A percentile compares a stretch with the other conserved stretches of the same genome.
Conservation (phyloP, 2,888 invertebrate species). For the Sisyra nigra region DNA sequence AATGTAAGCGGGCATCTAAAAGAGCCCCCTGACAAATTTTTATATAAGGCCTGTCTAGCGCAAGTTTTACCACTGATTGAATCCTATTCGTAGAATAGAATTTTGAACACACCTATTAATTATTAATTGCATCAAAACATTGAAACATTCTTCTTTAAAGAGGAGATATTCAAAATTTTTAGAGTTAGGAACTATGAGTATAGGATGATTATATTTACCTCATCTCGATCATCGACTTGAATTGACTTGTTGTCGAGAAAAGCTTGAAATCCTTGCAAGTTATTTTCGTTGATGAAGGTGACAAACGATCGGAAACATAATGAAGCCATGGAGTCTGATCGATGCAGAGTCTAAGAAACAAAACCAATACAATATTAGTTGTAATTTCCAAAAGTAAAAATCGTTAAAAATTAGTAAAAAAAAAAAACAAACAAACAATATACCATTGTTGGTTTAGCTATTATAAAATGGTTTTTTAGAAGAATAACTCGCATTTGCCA, state of each 20-base stretch:
- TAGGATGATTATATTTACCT: conserved; percentile 35
- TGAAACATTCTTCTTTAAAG: too few species aligned
- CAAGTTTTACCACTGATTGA: too few species aligned
- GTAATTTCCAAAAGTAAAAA: background rate
- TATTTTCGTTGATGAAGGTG: conserved; percentile 66
- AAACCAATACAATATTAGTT: conserved; percentile 7
- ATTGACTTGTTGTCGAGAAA: conserved; percentile 71
- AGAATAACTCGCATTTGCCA: too few species aligned
- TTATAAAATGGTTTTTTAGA: too few species aligned
- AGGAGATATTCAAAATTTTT: background rate
- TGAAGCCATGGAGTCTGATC: conserved; percentile 84
- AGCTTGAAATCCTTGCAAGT: conserved; percentile 59
- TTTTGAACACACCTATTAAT: too few species aligned
- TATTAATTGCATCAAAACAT: too few species aligned
- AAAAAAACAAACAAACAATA: background rate
- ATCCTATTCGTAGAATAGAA: too few species aligned
- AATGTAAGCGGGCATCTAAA: too few species aligned
- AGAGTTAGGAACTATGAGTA: background rate
- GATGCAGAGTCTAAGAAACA: conserved; percentile 59
- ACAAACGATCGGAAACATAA: conserved; percentile 69
- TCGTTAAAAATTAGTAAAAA: background rate
- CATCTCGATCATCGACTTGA: conserved; percentile 74
- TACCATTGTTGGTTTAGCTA: background rate
- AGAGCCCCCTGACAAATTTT: too few species aligned
- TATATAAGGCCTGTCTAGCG: too few species aligned